Evolutionary conservation across 2,797 vertebrate genomes (phyloP).

Genomic region (Gambusia yucatana): DNA sequence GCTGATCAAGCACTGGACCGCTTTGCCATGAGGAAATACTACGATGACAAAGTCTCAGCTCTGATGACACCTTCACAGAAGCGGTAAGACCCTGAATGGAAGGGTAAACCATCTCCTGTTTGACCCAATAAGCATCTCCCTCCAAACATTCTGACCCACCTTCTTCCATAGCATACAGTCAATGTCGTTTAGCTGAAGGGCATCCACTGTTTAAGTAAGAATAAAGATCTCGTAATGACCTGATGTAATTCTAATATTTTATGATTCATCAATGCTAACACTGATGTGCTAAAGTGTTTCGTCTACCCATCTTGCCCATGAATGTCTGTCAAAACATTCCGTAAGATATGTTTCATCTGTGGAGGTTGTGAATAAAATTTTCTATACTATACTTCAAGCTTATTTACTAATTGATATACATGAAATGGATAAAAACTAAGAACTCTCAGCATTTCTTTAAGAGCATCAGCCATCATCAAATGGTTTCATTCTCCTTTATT

Average conservation of each 20-base stretch:
- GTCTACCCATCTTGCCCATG: not conserved
- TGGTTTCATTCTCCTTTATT: not conserved
- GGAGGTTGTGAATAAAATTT: not conserved
- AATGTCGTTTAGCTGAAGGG: conserved; percentile 17
- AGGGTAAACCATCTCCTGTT: not conserved
- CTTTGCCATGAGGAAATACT: conserved; percentile 98
- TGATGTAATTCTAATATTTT: conserved; percentile 43
- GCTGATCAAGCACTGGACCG: conserved; percentile 96
- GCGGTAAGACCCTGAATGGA: conserved; percentile 80
- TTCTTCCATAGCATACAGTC: not conserved
- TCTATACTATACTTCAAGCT: not conserved
- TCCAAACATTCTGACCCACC: not conserved
- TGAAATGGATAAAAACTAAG: not conserved
- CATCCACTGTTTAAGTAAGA: conserved; percentile 37
- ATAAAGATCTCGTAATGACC: conserved; percentile 38
- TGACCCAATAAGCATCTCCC: conserved; percentile 3
- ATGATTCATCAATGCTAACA: conserved; percentile 42
- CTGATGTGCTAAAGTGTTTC: conserved; percentile 13
- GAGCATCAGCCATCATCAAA: not conserved
- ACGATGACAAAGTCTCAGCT: conserved; percentile 93
- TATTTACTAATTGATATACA: not conserved
- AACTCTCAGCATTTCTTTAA: not conserved
- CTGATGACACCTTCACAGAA: conserved; percentile 97
- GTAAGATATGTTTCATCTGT: not conserved
- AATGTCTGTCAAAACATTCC: conserved; percentile 3